Percentiles rank a stretch among this genome's conserved stretches.
Conservation (phyloP, 2,113 vertebrate genomes). For the Sapayoa aenigma region DNA sequence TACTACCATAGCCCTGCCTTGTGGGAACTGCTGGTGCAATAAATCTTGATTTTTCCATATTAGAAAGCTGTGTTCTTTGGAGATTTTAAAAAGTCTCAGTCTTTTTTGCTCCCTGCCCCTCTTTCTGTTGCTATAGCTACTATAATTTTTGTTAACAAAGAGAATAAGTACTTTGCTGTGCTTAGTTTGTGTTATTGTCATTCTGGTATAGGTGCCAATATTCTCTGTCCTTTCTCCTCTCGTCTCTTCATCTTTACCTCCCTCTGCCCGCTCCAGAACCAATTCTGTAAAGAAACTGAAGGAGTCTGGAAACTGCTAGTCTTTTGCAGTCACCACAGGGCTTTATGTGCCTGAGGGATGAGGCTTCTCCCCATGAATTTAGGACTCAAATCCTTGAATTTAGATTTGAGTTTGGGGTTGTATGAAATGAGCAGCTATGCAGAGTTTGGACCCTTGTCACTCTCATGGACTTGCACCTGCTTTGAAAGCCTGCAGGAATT, state of each 20-base stretch:
- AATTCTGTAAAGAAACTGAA: background rate
- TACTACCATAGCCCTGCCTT: background rate
- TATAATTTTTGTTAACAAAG: conserved; percentile 25
- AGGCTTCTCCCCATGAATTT: background rate
- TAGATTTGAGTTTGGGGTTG: background rate
- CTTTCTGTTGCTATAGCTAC: conserved; percentile 1
- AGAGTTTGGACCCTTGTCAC: background rate
- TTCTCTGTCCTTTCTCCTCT: background rate
- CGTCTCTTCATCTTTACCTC: background rate
- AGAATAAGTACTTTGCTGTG: background rate
- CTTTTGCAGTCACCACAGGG: background rate
- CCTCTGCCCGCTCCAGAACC: background rate
- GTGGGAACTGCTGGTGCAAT: conserved; percentile 19
- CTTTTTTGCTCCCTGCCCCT: background rate
- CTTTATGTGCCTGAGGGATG: accelerated
- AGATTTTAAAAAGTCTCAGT: background rate
- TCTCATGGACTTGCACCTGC: background rate
- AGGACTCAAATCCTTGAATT: background rate
- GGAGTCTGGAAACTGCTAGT: background rate
- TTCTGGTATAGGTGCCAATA: conserved; percentile 1
- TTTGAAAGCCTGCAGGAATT: background rate
- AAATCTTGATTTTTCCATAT: conserved; percentile 17
- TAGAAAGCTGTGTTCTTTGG: conserved; percentile 8
- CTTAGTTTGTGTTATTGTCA: background rate
- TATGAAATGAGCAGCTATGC: background rate